Base-by-base conservation (phyloP, 2,797 vertebrate species). In the Carcharodon carcharias region DNA sequence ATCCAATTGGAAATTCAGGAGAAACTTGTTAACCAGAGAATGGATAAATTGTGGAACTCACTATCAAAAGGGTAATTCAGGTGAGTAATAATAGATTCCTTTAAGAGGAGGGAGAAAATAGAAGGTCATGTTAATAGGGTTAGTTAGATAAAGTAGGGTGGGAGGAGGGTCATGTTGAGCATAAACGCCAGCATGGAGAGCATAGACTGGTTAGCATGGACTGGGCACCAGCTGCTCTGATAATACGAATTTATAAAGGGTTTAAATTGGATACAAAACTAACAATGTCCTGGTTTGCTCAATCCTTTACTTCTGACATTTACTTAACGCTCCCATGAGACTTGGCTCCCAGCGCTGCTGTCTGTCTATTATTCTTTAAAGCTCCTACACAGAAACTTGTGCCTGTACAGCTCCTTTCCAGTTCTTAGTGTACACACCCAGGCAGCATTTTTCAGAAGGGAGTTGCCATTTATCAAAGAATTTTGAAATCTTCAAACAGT, bases 191-290 rank as follows among this genome's bases (percentile, higher is more conserved):
- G n/a, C n/a, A n/a, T n/a, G n/a, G n/a, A n/a, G n/a, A n/a, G n/a
- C n/a, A n/a, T n/a, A n/a, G n/a, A n/a, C n/a, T n/a, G n/a, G n/a
- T n/a, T n/a, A n/a, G n/a, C n/a, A n/a, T n/a, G n/a, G 97, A 1
- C 98, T 97, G 97, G 97, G 96, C 4, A 95, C 96, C 97, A 87
- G 97, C 97, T 95, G 58, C 96, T 96, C 80, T 96, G 96, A 97
- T 98, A 97, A 97, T 85, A 1, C 45, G 96, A 73, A 3, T 63
- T 97, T 50, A 96, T 18, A 69, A 67, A 21, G 89, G 21, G 56
- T 89, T 73, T 7, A 40, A 28, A 96, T 45, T 96, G 96, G 95
- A 77, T 96, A 89, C 96, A 82, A 92, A 95, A 82, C 96, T 92
- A 21, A 14, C 94, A 96, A 88, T 77, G 35, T 77, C 9, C 14